Evolutionary conservation across 2,888 invertebrate genomes (phyloP).

Genomic region (Adelognathus sp.): DNA sequence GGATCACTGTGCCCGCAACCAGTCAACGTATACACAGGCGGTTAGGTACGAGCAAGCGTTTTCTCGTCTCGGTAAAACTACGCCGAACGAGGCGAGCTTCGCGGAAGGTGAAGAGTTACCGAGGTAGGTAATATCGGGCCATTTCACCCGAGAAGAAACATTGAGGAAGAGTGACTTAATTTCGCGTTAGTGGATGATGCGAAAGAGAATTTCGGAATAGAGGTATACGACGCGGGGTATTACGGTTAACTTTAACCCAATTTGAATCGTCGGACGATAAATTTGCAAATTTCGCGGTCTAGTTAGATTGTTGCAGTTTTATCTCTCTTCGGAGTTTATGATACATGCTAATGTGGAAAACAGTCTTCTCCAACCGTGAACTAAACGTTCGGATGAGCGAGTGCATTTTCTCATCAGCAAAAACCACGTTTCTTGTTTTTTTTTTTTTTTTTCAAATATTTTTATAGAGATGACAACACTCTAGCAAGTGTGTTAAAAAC

Average conservation of each 20-base stretch:
- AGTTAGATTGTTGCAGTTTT: constrained; percentile 25
- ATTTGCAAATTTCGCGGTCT: constrained; percentile 26
- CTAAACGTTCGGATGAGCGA: background rate
- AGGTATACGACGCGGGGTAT: constrained; percentile 18
- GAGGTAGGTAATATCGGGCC: constrained; percentile 29
- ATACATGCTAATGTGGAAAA: background rate
- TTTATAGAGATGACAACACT: too few species aligned
- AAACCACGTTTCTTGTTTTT: too few species aligned
- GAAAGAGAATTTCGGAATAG: constrained; percentile 31
- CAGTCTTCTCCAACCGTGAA: background rate
- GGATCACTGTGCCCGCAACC: constrained; percentile 65
- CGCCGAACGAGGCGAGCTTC: constrained; percentile 38
- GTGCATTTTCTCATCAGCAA: background rate
- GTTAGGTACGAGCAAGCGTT: constrained; percentile 32
- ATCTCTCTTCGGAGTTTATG: background rate
- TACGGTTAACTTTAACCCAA: constrained; percentile 38
- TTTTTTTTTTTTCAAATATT: too few species aligned
- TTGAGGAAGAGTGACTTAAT: constrained; percentile 54
- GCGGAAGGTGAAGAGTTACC: constrained; percentile 39
- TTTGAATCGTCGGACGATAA: constrained; percentile 35
- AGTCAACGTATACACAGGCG: constrained; percentile 47
- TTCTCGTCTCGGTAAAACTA: constrained; percentile 17
- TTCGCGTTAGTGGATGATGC: constrained; percentile 49
- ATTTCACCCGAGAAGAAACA: constrained; percentile 29
- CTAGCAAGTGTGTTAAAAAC: too few species aligned